Evolutionary conservation across 1,140 invertebrate species (phyloP), one percentile per base, ranked within the genome.

Genomic region (Lepidurus packardi): DNA sequence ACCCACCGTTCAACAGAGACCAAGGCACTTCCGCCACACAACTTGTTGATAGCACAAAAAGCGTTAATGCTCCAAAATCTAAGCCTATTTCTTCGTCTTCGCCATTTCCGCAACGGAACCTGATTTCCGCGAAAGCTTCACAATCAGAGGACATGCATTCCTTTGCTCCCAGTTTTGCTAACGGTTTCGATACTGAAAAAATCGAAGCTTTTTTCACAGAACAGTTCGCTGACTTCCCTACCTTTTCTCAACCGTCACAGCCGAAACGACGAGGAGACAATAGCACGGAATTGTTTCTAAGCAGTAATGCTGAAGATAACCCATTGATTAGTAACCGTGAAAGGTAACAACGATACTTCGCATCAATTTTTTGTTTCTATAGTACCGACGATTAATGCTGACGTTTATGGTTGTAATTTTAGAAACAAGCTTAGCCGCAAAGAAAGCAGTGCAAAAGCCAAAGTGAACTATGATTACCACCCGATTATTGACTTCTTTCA

Each of bases 401-500:
- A 65, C 13, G 5, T 21, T 65, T 65, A 34, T 21, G 53, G n/a
- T 21, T 65, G 9, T 65, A 11, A 11, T 65, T 65, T 65, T 16
- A 65, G 53, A 65, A 65, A 7, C 21, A 65, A 65, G 13, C 2
- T 65, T 9, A 65, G 21, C 53, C 41, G 44, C 74, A 75, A 75
- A 16, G 76, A 77, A 21, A n/a, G 21, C 7, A 77, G 16, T 24
- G 10, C 85, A 5, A 84, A 85, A 74, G 82, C 83, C 9, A 83
- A 90, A 81, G 87, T 93, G 47, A 94, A 94, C 85, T 94, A 93
- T 82, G 93, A 91, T 83, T 94, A 94, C 82, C 92, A 94, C 84
- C 92, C 92, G 3, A 94, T 94, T 76, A 92, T 93, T 80, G 92
- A 93, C 81, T 94, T 92, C 83, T 94, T 94, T 83, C 90, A 82